Conservation (phyloP, 2,888 invertebrate genomes). For the Muschampia plurimacula region DNA sequence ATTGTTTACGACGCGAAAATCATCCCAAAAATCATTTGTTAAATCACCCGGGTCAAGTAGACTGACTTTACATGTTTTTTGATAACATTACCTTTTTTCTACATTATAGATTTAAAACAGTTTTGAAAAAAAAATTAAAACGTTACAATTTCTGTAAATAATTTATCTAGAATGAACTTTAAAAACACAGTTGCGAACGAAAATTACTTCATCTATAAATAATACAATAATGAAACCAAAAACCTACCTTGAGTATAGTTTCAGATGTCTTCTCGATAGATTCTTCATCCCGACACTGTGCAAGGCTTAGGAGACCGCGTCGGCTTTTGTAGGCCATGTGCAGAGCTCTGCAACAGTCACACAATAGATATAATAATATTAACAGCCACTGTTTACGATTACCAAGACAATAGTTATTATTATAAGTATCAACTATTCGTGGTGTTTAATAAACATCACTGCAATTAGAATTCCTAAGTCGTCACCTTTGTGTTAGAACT, state of each 20-base stretch:
- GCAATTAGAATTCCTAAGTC: conserved; percentile 71
- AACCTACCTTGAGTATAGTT: conserved; percentile 75
- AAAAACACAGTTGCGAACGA: too few relatives aligned
- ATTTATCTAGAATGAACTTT: too few relatives aligned
- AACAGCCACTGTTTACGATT: conserved; percentile 67
- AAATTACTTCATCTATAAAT: neutral
- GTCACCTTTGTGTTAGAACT: conserved; percentile 57
- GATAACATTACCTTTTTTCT: too few relatives aligned
- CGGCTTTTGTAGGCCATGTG: conserved; percentile 83
- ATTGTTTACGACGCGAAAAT: too few relatives aligned
- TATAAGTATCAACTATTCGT: conserved; percentile 75
- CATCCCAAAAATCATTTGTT: too few relatives aligned
- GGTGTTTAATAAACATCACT: conserved; percentile 76
- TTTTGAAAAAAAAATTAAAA: neutral
- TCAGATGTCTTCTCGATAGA: conserved; percentile 69
- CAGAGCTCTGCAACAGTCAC: conserved; percentile 70
- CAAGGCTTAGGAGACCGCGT: conserved; percentile 71
- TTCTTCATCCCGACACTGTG: conserved; percentile 73
- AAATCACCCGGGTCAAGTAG: too few relatives aligned
- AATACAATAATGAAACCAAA: neutral
- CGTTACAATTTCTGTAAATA: neutral
- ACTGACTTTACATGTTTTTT: too few relatives aligned
- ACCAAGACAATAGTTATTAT: conserved; percentile 79
- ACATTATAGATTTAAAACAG: too few relatives aligned
- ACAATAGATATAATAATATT: conserved; percentile 65